Conservation (phyloP, 2,113 vertebrate species). For the Phrynocephalus versicolor region DNA sequence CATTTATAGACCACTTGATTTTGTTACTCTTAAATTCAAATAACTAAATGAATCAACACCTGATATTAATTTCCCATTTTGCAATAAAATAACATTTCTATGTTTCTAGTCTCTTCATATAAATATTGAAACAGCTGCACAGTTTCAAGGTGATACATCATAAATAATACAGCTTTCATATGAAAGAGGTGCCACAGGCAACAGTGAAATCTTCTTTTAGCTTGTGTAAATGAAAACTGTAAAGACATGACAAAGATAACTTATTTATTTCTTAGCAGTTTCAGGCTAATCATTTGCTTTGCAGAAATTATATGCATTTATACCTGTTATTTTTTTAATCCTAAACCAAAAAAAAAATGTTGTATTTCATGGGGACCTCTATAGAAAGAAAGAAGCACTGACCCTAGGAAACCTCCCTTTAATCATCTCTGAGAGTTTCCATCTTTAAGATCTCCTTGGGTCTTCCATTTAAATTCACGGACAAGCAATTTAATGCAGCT, state of each 20-base stretch:
- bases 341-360: neutral
- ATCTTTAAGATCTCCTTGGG: neutral
- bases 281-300: neutral
- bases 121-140: constrained; percentile 59
- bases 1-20: constrained; percentile 50
- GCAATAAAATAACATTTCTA: constrained; percentile 38
- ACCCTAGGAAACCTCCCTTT: neutral
- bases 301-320: neutral
- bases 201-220: constrained; percentile 36
- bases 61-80: constrained; percentile 38
- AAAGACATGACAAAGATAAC: neutral
- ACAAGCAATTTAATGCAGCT: constrained; percentile 10
- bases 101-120: constrained; percentile 50
- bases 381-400: neutral
- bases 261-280: neutral
- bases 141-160: constrained; percentile 53
- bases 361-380: neutral
- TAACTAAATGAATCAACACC: constrained; percentile 44
- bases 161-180: constrained; percentile 48
- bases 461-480: neutral
- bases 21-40: constrained; percentile 46
- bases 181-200: constrained; percentile 3
- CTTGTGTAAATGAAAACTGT: constrained; percentile 27
- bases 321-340: neutral
- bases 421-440: neutral